Evolutionary conservation across 2,797 vertebrate genomes (phyloP).

Genomic region (Momotus momota): DNA sequence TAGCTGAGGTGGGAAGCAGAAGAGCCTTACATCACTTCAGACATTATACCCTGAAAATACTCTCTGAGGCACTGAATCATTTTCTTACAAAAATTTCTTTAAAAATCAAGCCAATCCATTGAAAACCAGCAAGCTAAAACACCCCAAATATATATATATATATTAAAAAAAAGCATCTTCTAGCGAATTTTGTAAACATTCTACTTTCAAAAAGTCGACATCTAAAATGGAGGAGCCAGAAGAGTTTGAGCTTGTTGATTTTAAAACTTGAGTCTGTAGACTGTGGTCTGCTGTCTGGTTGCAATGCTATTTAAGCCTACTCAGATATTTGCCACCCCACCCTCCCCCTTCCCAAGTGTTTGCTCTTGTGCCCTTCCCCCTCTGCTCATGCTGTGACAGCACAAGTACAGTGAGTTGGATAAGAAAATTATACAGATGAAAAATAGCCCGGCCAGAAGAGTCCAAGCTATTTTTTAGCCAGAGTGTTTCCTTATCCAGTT

Average conservation of each 20-base stretch:
- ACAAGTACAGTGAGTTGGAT: conserved; percentile 6
- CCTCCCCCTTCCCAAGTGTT: not conserved
- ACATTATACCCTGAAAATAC: not conserved
- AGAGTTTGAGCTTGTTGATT: not conserved
- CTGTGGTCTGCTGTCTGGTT: not conserved
- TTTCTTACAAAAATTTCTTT: not conserved
- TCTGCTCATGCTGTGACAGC: not conserved
- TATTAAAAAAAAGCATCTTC: not conserved
- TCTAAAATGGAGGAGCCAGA: not conserved
- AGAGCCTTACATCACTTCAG: not conserved
- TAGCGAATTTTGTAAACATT: not conserved
- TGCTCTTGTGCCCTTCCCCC: conserved; percentile 42
- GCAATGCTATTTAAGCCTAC: conserved; percentile 30
- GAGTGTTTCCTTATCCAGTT: conserved; percentile 9
- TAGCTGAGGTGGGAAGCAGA: not conserved
- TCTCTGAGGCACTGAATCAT: not conserved
- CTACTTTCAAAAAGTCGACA: not conserved
- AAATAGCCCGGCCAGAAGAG: conserved; percentile 6
- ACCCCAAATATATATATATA: rapidly evolving
- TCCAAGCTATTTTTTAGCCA: conserved; percentile 15
- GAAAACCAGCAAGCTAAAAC: not conserved
- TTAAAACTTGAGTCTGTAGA: not conserved
- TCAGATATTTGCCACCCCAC: conserved; percentile 2
- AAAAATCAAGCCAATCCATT: not conserved
- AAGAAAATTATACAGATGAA: conserved; percentile 54